Percentiles rank a stretch among this genome's conserved stretches.
phyloP scores from a whole-genome alignment of 2,888 invertebrate species.

The Caenorhabditis panamensis region DNA sequence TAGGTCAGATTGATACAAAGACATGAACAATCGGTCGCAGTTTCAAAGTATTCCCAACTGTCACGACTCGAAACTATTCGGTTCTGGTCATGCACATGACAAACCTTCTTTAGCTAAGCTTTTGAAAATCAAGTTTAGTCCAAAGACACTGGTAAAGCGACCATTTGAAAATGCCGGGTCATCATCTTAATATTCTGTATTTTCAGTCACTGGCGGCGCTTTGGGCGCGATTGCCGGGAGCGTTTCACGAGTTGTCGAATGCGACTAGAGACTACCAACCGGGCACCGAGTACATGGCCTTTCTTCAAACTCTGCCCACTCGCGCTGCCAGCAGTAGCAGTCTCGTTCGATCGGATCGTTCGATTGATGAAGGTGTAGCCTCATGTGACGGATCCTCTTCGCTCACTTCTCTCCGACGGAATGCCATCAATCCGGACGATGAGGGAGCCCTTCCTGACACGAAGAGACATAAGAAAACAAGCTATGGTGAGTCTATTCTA shows the following conservation, averaged over 20 bases:
- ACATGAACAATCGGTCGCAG: neutral
- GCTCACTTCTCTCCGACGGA: conserved; percentile 72
- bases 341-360: conserved; percentile 69
- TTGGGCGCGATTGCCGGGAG: conserved; percentile 75
- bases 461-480: conserved; percentile 72
- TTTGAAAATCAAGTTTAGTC: neutral
- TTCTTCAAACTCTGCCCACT: conserved; percentile 82
- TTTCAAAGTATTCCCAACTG: neutral
- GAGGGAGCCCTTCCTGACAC: conserved; percentile 75
- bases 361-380: conserved; percentile 69
- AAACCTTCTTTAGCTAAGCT: neutral
- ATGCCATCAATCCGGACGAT: conserved; percentile 79
- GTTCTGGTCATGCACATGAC: neutral
- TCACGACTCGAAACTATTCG: neutral
- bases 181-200: neutral
- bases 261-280: conserved; percentile 83
- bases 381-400: conserved; percentile 71
- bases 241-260: conserved; percentile 82
- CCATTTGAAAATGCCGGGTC: neutral
- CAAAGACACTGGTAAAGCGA: neutral
- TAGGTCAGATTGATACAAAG: neutral
- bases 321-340: conserved; percentile 77
- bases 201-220: conserved; percentile 76
- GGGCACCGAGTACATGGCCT: conserved; percentile 84
- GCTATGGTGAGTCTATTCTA: conserved; percentile 66